Evolutionary conservation across 2,888 invertebrate species (phyloP).

Genomic region (Tanytarsus gracilentus): DNA sequence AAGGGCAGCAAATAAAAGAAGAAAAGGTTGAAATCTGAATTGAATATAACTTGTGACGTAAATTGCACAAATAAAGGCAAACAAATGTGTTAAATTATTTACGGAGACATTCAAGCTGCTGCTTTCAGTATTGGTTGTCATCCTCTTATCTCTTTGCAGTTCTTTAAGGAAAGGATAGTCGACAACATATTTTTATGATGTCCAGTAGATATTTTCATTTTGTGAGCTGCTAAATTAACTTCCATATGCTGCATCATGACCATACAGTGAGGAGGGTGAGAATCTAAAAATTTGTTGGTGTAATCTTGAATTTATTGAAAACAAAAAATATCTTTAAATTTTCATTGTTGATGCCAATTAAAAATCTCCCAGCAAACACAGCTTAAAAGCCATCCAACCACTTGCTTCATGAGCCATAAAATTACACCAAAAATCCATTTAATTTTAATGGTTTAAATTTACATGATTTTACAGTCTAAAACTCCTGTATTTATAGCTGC

Average conservation of each 20-base stretch:
- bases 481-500: not conserved
- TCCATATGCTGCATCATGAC: too few species aligned
- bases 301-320: too few species aligned
- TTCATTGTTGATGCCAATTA: not conserved
- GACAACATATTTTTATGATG: too few species aligned
- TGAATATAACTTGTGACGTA: not conserved
- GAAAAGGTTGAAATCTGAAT: not conserved
- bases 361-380: not conserved
- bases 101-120: constrained; percentile 17
- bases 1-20: not conserved
- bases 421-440: constrained; percentile 9
- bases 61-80: constrained; percentile 8
- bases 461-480: constrained; percentile 14
- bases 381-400: not conserved
- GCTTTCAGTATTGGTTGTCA: not conserved
- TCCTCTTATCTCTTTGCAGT: not conserved
- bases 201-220: too few species aligned
- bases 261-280: too few species aligned
- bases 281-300: too few species aligned
- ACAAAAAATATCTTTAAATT: too few species aligned
- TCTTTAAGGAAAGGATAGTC: too few species aligned
- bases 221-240: too few species aligned
- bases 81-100: constrained; percentile 27
- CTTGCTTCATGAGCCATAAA: constrained; percentile 15
- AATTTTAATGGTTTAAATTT: constrained; percentile 20